Conservation (phyloP, 2,113 vertebrate genomes). For the Mobula hypostoma region DNA sequence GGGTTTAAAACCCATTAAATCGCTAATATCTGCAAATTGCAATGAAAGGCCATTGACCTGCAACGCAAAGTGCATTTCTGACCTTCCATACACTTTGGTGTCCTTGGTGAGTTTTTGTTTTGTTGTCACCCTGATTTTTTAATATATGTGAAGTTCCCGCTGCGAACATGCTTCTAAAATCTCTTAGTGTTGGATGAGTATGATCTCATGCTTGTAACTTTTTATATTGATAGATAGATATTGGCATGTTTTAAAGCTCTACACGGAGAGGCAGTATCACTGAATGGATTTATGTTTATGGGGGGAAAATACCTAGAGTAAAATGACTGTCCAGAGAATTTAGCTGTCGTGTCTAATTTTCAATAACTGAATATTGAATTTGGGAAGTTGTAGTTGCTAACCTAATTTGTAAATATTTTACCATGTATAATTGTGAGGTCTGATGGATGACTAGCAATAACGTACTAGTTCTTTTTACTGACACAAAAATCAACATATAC, state of each 20-base stretch:
- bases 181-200: background rate
- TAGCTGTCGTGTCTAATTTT: background rate
- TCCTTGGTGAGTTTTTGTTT: too few species aligned
- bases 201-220: background rate
- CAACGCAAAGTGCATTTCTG: too few species aligned
- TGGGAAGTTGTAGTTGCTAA: background rate
- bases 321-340: background rate
- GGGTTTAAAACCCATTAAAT: too few species aligned
- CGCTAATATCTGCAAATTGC: too few species aligned
- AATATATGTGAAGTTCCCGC: background rate
- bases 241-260: background rate
- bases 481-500: background rate
- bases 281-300: conserved; percentile 4
- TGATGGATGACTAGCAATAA: background rate
- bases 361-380: background rate
- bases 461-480: background rate
- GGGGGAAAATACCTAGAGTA: background rate
- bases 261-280: background rate
- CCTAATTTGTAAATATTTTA: background rate
- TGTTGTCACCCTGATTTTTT: background rate
- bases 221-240: background rate
- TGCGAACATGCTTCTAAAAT: background rate
- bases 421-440: background rate
- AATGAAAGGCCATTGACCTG: too few species aligned
- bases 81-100: too few species aligned